These are phyloP conservation scores for Vireo altiloquus DNA, from an alignment of 2,113 vertebrate genomes.

Conservation along the genomic window DNA sequence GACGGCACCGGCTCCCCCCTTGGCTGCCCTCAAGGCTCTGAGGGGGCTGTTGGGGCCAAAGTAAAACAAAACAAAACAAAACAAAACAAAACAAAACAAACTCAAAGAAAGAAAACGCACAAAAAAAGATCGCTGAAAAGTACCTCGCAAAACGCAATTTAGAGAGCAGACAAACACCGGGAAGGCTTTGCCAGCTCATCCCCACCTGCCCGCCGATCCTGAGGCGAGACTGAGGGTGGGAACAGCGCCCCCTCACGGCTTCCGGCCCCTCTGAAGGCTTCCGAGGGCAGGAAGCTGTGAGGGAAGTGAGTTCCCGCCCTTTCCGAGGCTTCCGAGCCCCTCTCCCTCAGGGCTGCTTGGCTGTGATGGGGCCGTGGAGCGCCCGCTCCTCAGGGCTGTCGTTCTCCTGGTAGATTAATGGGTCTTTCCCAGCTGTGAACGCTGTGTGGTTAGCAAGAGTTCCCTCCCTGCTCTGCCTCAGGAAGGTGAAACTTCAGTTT, in stretches of 20 bases:
- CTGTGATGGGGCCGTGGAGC: rapidly evolving
- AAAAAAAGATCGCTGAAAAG: rapidly evolving
- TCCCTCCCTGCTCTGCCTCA: rapidly evolving
- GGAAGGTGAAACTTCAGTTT: rapidly evolving
- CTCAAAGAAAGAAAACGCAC: rapidly evolving
- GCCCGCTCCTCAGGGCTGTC: rapidly evolving
- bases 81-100: too few relatives aligned
- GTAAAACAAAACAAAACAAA: rapidly evolving
- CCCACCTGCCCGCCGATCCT: rapidly evolving
- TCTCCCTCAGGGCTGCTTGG: rapidly evolving
- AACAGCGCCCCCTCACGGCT: rapidly evolving
- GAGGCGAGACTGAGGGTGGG: rapidly evolving
- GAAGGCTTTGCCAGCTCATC: rapidly evolving
- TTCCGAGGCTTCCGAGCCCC: rapidly evolving
- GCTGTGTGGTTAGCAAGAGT: rapidly evolving
- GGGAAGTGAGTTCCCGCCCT: rapidly evolving
- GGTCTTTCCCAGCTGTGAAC: rapidly evolving
- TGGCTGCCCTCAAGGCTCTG: background rate
- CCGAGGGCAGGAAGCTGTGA: background rate
- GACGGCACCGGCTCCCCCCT: rapidly evolving
- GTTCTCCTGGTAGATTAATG: rapidly evolving
- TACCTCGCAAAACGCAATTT: rapidly evolving
- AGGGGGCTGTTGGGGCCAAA: rapidly evolving
- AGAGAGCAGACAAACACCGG: rapidly evolving
- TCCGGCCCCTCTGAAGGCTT: background rate